These are phyloP conservation scores for Drosophila sechellia DNA, from an alignment of 1,140 invertebrate species.

Conservation along the genomic window DNA sequence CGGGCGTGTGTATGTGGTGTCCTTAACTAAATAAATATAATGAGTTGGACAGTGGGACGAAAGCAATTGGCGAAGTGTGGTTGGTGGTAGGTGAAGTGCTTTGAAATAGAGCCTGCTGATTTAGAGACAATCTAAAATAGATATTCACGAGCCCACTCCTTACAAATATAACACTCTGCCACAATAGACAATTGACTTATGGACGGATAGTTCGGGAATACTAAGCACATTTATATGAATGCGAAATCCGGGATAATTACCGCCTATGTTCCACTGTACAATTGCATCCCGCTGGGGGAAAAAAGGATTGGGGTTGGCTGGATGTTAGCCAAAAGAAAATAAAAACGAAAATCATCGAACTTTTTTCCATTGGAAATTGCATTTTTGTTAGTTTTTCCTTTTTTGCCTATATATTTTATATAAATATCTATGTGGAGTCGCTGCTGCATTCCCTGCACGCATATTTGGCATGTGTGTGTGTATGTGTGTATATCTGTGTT, in stretches of 20 bases:
- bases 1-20: conserved; percentile 28
- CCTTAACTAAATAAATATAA: conserved; percentile 80
- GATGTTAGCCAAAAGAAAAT: conserved; percentile 55
- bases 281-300: background rate
- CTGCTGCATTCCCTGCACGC: conserved; percentile 10
- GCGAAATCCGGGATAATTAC: background rate
- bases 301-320: conserved; percentile 7
- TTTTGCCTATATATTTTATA: conserved; percentile 22
- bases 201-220: no score
- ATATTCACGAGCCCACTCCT: no score
- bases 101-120: no score
- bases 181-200: no score
- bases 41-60: conserved; percentile 61
- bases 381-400: conserved; percentile 45
- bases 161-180: no score
- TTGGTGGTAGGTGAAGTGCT: background rate
- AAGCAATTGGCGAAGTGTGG: no score
- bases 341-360: conserved; percentile 41
- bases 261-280: conserved; percentile 12
- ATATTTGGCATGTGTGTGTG: conserved; percentile 4
- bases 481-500: conserved; percentile 1
- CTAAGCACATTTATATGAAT: no score
- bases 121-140: no score
- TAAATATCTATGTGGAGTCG: conserved; percentile 8
- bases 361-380: conserved; percentile 49